phyloP scores from a whole-genome alignment of 92 coral and sea anemone genomes.

The Nematostella vectensis region DNA sequence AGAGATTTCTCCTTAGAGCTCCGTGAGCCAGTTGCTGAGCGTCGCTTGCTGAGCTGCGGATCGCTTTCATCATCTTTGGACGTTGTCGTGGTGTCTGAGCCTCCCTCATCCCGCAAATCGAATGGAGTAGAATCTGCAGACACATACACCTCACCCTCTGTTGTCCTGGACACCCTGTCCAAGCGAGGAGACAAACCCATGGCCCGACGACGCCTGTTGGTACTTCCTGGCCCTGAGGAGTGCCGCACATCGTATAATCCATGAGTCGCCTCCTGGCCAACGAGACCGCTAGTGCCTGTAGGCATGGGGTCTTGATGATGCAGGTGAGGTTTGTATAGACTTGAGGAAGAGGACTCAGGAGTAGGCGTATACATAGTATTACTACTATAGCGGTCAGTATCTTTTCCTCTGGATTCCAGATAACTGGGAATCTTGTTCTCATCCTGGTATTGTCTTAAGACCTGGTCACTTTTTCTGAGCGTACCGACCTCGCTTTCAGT shows the following conservation, averaged over 20 bases:
- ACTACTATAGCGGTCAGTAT: slow-evolving; percentile 2
- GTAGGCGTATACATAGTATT: slow-evolving; percentile 23
- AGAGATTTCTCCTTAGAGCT: not conserved
- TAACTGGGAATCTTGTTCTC: slow-evolving; percentile 7
- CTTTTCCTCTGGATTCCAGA: slow-evolving; percentile 18
- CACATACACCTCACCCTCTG: slow-evolving; percentile 56
- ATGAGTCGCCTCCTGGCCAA: slow-evolving; percentile 22
- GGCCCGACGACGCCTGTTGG: slow-evolving; percentile 86
- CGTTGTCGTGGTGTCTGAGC: not conserved
- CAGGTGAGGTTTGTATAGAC: slow-evolving; percentile 29
- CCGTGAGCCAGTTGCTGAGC: not conserved
- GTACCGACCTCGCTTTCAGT: slow-evolving; percentile 5
- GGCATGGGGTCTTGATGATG: slow-evolving; percentile 28
- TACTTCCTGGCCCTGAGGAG: slow-evolving; percentile 98
- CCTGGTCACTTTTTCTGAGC: not conserved
- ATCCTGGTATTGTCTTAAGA: not conserved
- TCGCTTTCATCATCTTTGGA: no score
- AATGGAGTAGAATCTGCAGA: slow-evolving; percentile 77
- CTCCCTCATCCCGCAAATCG: slow-evolving; percentile 36
- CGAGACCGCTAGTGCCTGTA: slow-evolving; percentile 12
- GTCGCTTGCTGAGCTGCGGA: no score
- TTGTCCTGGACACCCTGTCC: slow-evolving; percentile 22
- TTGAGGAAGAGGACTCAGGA: slow-evolving; percentile 37
- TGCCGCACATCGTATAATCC: slow-evolving; percentile 86
- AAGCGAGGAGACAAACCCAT: slow-evolving; percentile 67